Evolutionary conservation across 2,113 vertebrate genomes (phyloP), one percentile per base, ranked within the genome.

Genomic region (Kryptolebias marmoratus): DNA sequence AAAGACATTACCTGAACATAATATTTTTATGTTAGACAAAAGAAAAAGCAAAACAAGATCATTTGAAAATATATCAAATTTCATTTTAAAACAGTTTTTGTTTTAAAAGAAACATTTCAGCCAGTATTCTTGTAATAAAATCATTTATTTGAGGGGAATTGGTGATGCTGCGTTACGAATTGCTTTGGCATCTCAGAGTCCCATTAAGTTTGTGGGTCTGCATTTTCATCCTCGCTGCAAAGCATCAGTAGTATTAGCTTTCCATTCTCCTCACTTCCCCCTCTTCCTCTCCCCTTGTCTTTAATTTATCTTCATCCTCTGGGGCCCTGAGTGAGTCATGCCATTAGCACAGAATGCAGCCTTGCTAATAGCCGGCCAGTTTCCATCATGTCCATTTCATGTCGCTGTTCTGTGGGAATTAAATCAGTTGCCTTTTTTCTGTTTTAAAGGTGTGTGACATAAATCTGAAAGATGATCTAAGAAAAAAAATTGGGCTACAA

Each of bases 281-380:
- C 18, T 52, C 68, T 30, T 60, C 45, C 74, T 63, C 66, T 59
- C 68, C 72, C 62, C 69, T 45, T 64, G 0, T 91, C 83, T 91
- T 87, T 85, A 75, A 85, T 90, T 89, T 85, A 84, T 82, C 32
- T 54, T 59, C 73, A 72, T 81, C 81, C 84, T 83, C 80, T 62
- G 64, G 87, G 85, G 76, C 39, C 39, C 63, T 64, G 54, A 68
- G 78, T 87, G 87, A 90, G 86, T 85, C 79, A 87, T 77, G 49
- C 87, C 89, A 90, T 91, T 91, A 92, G 88, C 53, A 58, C 63
- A 75, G 45, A 56, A 80, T 52, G 67, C 71, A 68, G 62, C 60
- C 60, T 18, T 10, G 59, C 77, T 91, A 88, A 91, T 90, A 85
- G 78, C 63, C n/a, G 68, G 49, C 57, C 31, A 56, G 64, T 75